Base-by-base conservation (phyloP, 2,797 vertebrate species). In the Enteromius thamalakanensis region DNA sequence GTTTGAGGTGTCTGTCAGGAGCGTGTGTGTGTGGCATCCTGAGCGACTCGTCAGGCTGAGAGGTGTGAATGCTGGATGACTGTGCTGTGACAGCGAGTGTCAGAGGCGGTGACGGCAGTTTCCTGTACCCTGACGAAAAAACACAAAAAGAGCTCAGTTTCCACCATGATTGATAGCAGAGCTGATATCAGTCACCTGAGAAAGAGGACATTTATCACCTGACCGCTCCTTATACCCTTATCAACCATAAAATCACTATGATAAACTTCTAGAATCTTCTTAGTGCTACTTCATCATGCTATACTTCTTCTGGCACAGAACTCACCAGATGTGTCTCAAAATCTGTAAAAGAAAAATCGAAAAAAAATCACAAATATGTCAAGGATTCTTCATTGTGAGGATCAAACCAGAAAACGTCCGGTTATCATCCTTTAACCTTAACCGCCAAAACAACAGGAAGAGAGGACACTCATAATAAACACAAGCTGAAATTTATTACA, bases 41-140 rank as follows among this genome's bases (percentile, higher is more conserved):
- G 78, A 84, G 82, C 7, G 23, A 65, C 84, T 81, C 69, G 21
- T 84, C 85, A 86, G 71, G 58, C 49, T 83, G 60, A 77, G 83
- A 68, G 77, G 68, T 67, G 74, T 12, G 62, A 49, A 45, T 80
- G 68, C 51, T 58, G 26, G 51, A 60, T 77, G 84, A 87, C 75
- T 69, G 60, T 60, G 40, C 81, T 76, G 65, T 82, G 86, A 86
- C 86, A 87, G 84, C 76, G 19, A 37, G 68, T 84, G 87, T 82
- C 86, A 87, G 75, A 84, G 72, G 42, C 51, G 67, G 75, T 83
- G 83, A 84, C n/a, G 64, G 70, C 82, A 32, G 55, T 26, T 70
- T 80, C 76, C 62, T 53, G 65, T 74, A 83, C 21, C 62, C 76
- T 83, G 85, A 76, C 71, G 53, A 83, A 77, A 81, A 81, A 85